Evolutionary conservation across 2,113 vertebrate genomes (phyloP).

Genomic region (Hemiscyllium ocellatum): DNA sequence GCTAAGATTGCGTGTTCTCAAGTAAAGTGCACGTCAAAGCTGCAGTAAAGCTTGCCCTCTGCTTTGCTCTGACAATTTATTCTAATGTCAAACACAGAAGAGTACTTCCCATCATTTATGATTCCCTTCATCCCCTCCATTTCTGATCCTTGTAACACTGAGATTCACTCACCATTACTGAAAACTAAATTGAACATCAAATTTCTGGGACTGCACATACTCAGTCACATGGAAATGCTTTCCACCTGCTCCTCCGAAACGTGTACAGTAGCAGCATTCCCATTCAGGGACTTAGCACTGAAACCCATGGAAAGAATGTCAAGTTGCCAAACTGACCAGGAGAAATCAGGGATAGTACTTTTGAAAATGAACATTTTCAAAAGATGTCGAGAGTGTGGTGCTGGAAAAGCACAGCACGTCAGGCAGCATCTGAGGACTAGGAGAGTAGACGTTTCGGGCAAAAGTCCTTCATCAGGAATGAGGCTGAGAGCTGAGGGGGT

Average conservation of each 20-base stretch:
- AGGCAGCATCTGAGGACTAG: too few relatives aligned
- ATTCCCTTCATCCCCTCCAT: not conserved
- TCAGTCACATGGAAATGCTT: not conserved
- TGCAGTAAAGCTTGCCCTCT: not conserved
- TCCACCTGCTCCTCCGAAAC: not conserved
- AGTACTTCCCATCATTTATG: not conserved
- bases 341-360: not conserved
- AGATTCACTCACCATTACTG: too few relatives aligned
- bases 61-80: not conserved
- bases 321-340: not conserved
- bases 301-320: too few relatives aligned
- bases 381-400: too few relatives aligned
- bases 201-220: not conserved
- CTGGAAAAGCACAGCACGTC: too few relatives aligned
- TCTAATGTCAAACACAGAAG: not conserved
- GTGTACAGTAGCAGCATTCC: not conserved
- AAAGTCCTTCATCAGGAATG: too few relatives aligned
- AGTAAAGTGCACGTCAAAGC: not conserved
- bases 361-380: too few relatives aligned
- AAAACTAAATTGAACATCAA: not conserved
- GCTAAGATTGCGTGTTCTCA: not conserved
- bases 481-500: too few relatives aligned
- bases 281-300: too few relatives aligned
- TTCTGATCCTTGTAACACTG: too few relatives aligned
- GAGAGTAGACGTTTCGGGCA: too few relatives aligned